Evolutionary conservation across 2,113 vertebrate genomes (phyloP).

Genomic region (Nestor notabilis): DNA sequence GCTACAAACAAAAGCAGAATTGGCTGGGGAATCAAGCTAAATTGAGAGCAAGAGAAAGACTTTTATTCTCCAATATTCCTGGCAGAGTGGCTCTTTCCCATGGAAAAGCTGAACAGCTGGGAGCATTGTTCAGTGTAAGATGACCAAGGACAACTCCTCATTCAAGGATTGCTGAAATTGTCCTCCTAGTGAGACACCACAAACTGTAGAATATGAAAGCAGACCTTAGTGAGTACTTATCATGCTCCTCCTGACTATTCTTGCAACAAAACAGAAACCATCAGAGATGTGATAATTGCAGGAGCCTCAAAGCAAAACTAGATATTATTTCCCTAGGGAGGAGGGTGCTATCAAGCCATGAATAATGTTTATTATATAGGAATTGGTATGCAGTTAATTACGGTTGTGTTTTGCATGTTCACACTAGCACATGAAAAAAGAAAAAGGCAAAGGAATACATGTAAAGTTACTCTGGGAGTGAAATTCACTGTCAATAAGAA

Average conservation of each 20-base stretch:
- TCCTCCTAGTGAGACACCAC: not conserved
- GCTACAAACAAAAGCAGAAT: not conserved
- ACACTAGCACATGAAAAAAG: not conserved
- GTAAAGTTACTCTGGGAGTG: not conserved
- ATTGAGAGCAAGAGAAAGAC: not conserved
- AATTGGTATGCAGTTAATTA: not conserved
- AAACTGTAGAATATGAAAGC: not conserved
- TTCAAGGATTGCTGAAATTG: not conserved
- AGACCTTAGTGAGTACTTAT: not conserved
- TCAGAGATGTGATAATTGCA: not conserved
- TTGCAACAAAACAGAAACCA: not conserved
- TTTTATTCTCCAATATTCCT: not conserved
- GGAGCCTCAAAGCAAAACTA: not conserved
- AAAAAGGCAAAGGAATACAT: not conserved
- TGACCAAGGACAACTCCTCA: not conserved
- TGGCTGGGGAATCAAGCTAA: fast-evolving
- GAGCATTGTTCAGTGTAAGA: not conserved
- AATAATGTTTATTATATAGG: not conserved
- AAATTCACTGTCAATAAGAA: not conserved
- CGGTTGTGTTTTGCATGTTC: not conserved
- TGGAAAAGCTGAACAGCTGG: not conserved
- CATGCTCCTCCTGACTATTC: not conserved
- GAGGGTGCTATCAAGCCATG: not conserved
- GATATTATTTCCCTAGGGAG: not conserved
- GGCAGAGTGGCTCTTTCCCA: not conserved